These are phyloP conservation scores for Lapara coniferarum DNA, from an alignment of 2,888 invertebrate species.

Conservation along the genomic window DNA sequence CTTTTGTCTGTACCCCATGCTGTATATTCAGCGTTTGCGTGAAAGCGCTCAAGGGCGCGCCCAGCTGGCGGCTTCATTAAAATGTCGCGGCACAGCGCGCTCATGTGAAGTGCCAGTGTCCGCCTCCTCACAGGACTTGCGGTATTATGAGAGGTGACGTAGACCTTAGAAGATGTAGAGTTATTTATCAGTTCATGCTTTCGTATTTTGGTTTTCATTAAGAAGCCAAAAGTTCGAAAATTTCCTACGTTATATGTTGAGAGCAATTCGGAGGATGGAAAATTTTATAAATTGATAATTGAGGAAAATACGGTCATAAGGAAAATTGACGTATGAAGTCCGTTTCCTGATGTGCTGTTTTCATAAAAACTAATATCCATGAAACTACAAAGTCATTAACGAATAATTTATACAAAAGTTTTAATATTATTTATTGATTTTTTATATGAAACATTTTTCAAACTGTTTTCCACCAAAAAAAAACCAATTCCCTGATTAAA, in stretches of 20 bases:
- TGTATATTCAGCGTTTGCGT: constrained; percentile 8
- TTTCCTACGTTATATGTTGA: no score
- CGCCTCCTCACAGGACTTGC: constrained; percentile 53
- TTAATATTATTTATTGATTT: neutral
- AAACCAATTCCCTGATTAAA: neutral
- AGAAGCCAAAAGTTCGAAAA: no score
- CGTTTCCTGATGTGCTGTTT: no score
- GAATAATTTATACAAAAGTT: neutral
- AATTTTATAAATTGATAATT: no score
- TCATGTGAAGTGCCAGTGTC: constrained; percentile 56
- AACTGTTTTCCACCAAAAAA: no score
- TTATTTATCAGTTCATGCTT: neutral
- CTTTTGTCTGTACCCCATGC: constrained; percentile 15
- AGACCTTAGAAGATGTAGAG: constrained; percentile 18
- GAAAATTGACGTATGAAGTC: no score
- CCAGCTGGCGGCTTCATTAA: constrained; percentile 59
- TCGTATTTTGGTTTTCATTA: neutral
- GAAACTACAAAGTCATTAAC: neutral
- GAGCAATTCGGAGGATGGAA: no score
- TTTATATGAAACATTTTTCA: neutral
- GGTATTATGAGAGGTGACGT: constrained; percentile 43
- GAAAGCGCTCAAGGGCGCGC: constrained; percentile 41
- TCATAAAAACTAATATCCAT: no score
- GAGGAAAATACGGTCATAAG: no score
- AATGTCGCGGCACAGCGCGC: constrained; percentile 61